Conservation (phyloP, 2,113 vertebrate species). For the Cardinalis cardinalis region DNA sequence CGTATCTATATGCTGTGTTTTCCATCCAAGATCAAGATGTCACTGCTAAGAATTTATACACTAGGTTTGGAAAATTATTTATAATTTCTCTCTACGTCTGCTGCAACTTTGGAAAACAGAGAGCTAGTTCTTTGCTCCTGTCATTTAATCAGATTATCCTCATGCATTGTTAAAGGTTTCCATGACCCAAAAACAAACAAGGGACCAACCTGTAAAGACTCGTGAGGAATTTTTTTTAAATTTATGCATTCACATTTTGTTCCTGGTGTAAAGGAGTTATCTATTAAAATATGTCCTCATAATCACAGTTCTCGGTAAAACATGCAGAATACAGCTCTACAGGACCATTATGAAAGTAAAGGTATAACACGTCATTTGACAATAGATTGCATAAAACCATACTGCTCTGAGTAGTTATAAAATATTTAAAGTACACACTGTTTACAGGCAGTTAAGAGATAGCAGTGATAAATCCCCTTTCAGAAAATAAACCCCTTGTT, state of each 20-base stretch:
- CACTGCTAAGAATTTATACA: slow-evolving; percentile 3
- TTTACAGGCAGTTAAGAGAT: slow-evolving; percentile 7
- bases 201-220: background rate
- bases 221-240: background rate
- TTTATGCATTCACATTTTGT: background rate
- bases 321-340: too few species aligned
- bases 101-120: background rate
- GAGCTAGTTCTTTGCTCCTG: background rate
- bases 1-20: background rate
- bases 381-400: background rate
- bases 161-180: background rate
- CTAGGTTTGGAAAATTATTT: background rate
- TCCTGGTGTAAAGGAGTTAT: background rate
- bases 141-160: background rate
- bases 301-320: background rate
- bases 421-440: background rate
- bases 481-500: background rate
- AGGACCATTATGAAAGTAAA: background rate
- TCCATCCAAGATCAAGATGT: slow-evolving; percentile 1
- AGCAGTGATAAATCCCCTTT: background rate
- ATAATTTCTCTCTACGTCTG: slow-evolving; percentile 8
- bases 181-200: background rate
- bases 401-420: background rate
- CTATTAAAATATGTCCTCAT: background rate
- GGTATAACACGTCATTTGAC: background rate